Conservation (phyloP, 2,888 invertebrate species). For the Apamea crenata region DNA sequence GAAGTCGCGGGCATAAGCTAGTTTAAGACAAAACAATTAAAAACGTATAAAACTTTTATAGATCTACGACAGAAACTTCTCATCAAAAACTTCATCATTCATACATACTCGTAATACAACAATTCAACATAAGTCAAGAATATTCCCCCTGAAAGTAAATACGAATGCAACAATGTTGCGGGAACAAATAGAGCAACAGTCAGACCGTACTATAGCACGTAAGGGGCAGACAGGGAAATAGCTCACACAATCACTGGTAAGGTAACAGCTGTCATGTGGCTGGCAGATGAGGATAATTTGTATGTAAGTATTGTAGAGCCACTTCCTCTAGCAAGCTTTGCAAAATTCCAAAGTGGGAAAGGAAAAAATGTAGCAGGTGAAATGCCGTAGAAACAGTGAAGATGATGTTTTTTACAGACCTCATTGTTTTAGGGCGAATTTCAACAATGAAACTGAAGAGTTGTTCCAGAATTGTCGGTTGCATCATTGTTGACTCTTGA, state of each 20-base stretch:
- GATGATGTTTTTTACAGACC: not conserved
- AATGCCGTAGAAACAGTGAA: not conserved
- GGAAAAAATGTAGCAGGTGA: not conserved
- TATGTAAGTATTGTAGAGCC: constrained; percentile 15
- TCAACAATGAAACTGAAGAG: not conserved
- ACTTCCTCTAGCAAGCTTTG: not conserved
- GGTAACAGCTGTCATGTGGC: constrained; percentile 51
- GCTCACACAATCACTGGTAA: constrained; percentile 56
- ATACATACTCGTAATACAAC: too few species aligned
- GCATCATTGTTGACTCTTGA: too few species aligned
- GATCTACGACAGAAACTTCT: not conserved
- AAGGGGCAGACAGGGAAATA: constrained; percentile 55
- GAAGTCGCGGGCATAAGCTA: not conserved
- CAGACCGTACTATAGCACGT: constrained; percentile 6
- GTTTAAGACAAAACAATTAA: not conserved
- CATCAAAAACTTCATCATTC: not conserved
- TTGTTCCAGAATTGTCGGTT: too few species aligned
- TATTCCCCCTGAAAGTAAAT: constrained; percentile 22
- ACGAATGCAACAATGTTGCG: constrained; percentile 60
- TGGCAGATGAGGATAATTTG: constrained; percentile 32
- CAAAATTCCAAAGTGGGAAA: not conserved
- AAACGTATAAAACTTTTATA: not conserved
- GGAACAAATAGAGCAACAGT: constrained; percentile 40
- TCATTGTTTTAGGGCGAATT: not conserved
- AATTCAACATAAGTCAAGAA: constrained; percentile 17